Conservation (phyloP, 2,797 vertebrate genomes). For the Leuciscus waleckii region DNA sequence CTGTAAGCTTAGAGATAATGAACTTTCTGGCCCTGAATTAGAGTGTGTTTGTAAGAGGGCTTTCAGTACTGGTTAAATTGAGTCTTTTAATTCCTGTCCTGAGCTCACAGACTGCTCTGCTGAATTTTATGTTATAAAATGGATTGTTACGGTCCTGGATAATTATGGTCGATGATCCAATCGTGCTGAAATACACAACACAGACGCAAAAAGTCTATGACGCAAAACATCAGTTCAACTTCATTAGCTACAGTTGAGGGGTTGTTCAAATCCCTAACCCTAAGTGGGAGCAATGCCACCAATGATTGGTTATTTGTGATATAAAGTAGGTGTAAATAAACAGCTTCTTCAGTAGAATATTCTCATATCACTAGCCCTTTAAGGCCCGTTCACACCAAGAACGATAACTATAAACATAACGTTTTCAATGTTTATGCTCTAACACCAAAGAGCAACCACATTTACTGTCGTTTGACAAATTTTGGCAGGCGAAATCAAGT, state of each 20-base stretch:
- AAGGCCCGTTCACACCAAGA: too few species aligned
- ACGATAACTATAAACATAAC: too few species aligned
- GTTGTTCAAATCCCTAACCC: too few species aligned
- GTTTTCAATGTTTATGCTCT: too few species aligned
- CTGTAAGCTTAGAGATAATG: neutral
- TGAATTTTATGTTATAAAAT: neutral
- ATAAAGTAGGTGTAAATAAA: too few species aligned
- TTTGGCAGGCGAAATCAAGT: neutral
- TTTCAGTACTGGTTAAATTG: neutral
- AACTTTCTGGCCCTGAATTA: neutral
- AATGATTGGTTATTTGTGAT: neutral
- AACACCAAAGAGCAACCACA: too few species aligned
- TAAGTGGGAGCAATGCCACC: neutral
- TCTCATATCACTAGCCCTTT: neutral
- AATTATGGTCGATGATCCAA: neutral
- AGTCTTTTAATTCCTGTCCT: slow-evolving; percentile 2
- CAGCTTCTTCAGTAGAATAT: neutral
- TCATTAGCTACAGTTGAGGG: neutral
- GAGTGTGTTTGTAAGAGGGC: neutral
- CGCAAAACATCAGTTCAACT: neutral
- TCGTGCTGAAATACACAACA: neutral
- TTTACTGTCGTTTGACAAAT: neutral
- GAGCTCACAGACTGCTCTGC: neutral
- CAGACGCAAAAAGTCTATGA: neutral
- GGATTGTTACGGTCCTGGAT: neutral